These are phyloP conservation scores for Neuroterus valhalla DNA, from an alignment of 1,140 invertebrate genomes.

Conservation along the genomic window DNA sequence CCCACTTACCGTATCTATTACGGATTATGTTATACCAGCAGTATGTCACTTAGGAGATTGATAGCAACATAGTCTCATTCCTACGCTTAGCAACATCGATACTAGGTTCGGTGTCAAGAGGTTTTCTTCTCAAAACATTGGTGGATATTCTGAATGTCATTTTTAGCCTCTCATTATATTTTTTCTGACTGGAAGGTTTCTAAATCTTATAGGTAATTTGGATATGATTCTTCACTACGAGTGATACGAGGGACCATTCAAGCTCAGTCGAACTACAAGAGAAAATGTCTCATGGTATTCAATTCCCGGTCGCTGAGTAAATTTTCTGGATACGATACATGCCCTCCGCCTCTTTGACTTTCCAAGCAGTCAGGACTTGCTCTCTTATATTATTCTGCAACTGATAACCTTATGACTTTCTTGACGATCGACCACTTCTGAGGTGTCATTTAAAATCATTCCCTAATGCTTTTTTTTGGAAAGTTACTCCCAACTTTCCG, in stretches of 20 bases:
- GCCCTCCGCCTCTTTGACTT: conserved; percentile 41
- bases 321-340: conserved; percentile 48
- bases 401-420: background rate
- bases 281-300: conserved; percentile 26
- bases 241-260: background rate
- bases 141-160: background rate
- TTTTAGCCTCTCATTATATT: conserved; percentile 49
- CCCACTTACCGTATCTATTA: background rate
- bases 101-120: conserved; percentile 38
- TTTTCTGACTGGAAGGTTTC: conserved; percentile 63
- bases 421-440: background rate
- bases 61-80: conserved; percentile 36
- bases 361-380: conserved; percentile 47
- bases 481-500: too few species aligned
- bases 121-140: conserved; percentile 26
- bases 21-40: background rate
- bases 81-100: conserved; percentile 32
- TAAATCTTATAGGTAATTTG: conserved; percentile 53
- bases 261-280: conserved; percentile 36
- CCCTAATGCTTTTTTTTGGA: too few species aligned
- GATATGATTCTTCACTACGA: conserved; percentile 32
- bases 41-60: conserved; percentile 41
- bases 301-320: conserved; percentile 41
- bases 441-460: too few species aligned
- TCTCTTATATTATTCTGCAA: conserved; percentile 59